Evolutionary conservation across 2,113 vertebrate genomes (phyloP).

Genomic region (Phaetusa simplex): DNA sequence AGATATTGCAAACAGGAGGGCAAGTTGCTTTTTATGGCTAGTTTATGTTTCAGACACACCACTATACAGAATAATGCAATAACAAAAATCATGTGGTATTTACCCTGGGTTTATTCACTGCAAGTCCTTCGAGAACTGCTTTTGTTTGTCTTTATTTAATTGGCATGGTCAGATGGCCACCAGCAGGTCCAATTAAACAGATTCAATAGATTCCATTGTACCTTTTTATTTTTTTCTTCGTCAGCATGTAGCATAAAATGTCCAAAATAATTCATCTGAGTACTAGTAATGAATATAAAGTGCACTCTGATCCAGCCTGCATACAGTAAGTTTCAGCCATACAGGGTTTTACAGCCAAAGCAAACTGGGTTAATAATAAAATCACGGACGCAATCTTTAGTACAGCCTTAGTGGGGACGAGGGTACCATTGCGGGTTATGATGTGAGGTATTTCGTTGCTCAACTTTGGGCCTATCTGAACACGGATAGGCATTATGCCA

Average conservation of each 20-base stretch:
- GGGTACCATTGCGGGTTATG: background rate
- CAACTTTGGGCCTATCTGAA: background rate
- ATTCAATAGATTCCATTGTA: slow-evolving; percentile 40
- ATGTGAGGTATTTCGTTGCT: background rate
- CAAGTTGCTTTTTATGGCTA: background rate
- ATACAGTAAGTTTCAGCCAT: background rate
- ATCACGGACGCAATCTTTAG: background rate
- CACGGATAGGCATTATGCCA: background rate
- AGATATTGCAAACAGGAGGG: slow-evolving; percentile 7
- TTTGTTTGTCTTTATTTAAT: slow-evolving; percentile 63
- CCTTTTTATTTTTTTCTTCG: background rate
- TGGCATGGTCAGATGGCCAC: background rate
- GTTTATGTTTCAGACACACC: slow-evolving; percentile 30
- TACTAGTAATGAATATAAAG: slow-evolving; percentile 49
- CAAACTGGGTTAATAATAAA: slow-evolving; percentile 28
- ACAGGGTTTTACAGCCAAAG: slow-evolving; percentile 5
- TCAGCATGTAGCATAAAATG: background rate
- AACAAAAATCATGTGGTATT: slow-evolving; percentile 1
- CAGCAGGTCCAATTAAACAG: slow-evolving; percentile 50
- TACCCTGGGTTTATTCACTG: slow-evolving; percentile 21
- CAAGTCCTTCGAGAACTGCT: slow-evolving; percentile 28
- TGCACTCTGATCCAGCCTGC: background rate
- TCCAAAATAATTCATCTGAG: slow-evolving; percentile 43
- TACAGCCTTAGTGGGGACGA: background rate
- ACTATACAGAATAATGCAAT: slow-evolving; percentile 27